Percentiles rank a stretch among this genome's conserved stretches.
These are phyloP conservation scores for Urocolius indicus DNA, from an alignment of 2,113 vertebrate species.

Conservation along the genomic window DNA sequence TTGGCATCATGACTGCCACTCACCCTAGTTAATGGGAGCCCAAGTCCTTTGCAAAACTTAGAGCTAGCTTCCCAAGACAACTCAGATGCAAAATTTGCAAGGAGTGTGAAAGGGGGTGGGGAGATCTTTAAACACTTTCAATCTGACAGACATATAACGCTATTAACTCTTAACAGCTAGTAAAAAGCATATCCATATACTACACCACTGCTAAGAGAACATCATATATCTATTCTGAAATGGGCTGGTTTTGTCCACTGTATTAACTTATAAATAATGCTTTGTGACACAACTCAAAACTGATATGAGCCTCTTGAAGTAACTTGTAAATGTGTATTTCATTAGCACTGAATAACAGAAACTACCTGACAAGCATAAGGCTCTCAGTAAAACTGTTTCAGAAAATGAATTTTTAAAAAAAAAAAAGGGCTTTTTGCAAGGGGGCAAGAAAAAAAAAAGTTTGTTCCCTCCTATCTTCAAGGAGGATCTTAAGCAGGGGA, in stretches of 20 bases:
- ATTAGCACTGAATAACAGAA: not conserved
- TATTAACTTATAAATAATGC: not conserved
- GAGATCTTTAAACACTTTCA: too few species aligned
- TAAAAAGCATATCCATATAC: not conserved
- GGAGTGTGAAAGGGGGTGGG: too few species aligned
- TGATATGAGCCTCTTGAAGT: not conserved
- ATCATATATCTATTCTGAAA: not conserved
- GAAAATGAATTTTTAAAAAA: not conserved
- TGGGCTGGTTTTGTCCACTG: not conserved
- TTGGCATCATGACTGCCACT: accelerated
- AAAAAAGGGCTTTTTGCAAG: not conserved
- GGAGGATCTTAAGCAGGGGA: not conserved
- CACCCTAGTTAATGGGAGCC: accelerated
- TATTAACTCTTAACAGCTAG: not conserved
- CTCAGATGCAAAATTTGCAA: not conserved
- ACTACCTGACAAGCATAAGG: not conserved
- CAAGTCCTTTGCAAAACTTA: not conserved
- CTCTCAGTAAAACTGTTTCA: not conserved
- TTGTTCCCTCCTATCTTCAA: not conserved
- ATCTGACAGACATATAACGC: not conserved
- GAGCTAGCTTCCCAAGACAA: not conserved
- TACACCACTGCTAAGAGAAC: not conserved
- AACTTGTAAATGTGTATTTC: not conserved
- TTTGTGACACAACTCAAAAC: not conserved
- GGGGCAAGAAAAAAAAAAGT: accelerated